Base-by-base conservation (phyloP, 2,797 vertebrate genomes). In the Hydrocynus forskahlii region DNA sequence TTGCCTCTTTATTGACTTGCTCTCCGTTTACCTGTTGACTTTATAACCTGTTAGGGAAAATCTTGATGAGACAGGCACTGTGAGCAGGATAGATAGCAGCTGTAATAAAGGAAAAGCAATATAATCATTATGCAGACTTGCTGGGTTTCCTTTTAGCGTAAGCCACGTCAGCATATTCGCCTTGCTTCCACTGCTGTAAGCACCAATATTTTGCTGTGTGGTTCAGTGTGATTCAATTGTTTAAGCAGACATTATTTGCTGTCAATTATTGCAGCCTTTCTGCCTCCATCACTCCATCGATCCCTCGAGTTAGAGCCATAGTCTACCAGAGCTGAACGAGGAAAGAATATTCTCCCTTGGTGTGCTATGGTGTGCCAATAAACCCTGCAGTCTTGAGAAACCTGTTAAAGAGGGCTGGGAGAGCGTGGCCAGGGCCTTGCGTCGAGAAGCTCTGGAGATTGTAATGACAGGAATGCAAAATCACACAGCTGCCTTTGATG, bases 111-210 rank as follows among this genome's bases (percentile, higher is more conserved):
- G 84, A 84, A 90, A 87, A 89, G 91, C 86, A 84, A 89, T 92
- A 91, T 93, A 91, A 92, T 92, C 90, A 94, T 93, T 90, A 89
- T 89, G 88, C 88, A 85, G 88, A 63, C 89, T 89, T 88, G 90
- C 14, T 79, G 81, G 81, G 87, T 85, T 88, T 88, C 81, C 83
- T 88, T 88, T 74, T 84, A 86, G 88, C 86, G 91, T 89, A 89
- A 91, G 91, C 90, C 85, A 88, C 88, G 89, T 93, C 92, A 93
- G 93, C 92, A 89, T 88, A 84, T 92, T 91, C 40, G 87, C 84
- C 72, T 82, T 85, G 83, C 85, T 86, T 85, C 88, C 85, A 82
- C 83, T 89, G 88, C 85, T 84, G 75, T 90, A 88, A 90, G 89
- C 88, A 88, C 87, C 88, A 1, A 17, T 38, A 64, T 64, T 91